These are phyloP conservation scores for Clepsis dumicolana DNA, from an alignment of 2,888 invertebrate species.

Conservation along the genomic window DNA sequence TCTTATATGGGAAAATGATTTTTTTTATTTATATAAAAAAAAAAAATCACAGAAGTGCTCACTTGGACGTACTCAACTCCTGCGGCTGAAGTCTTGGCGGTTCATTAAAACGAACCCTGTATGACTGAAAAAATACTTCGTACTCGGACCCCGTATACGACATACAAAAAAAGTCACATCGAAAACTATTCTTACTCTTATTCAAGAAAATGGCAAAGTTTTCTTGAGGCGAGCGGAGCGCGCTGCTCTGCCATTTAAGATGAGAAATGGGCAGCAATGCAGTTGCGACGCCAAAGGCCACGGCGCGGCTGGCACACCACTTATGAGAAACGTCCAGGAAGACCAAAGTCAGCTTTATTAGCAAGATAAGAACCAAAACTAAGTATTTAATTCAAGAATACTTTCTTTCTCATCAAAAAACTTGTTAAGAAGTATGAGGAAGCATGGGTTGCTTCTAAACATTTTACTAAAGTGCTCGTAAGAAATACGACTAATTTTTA, in stretches of 20 bases:
- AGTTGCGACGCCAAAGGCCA: constrained; percentile 67
- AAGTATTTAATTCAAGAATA: not conserved
- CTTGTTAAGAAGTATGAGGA: not conserved
- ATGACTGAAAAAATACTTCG: too few species aligned
- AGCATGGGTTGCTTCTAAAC: not conserved
- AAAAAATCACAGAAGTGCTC: too few species aligned
- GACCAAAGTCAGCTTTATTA: constrained; percentile 16
- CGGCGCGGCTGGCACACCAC: constrained; percentile 47
- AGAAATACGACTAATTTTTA: not conserved
- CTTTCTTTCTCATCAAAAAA: not conserved
- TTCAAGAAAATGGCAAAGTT: constrained; percentile 50
- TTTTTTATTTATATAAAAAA: too few species aligned
- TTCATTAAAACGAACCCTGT: too few species aligned
- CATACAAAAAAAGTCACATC: constrained; percentile 29
- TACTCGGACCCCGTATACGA: not conserved
- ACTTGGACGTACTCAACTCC: too few species aligned
- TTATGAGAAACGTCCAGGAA: constrained; percentile 19
- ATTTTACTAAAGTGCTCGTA: not conserved
- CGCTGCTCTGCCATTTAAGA: constrained; percentile 75
- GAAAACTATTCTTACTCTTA: constrained; percentile 31
- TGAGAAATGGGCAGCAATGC: constrained; percentile 80
- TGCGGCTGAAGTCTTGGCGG: too few species aligned
- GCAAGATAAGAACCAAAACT: not conserved
- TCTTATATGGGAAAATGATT: too few species aligned
- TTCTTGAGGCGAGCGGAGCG: constrained; percentile 50